Evolutionary conservation across 2,113 vertebrate genomes (phyloP), one percentile per base, ranked within the genome.

Genomic region (Albula glossodonta): DNA sequence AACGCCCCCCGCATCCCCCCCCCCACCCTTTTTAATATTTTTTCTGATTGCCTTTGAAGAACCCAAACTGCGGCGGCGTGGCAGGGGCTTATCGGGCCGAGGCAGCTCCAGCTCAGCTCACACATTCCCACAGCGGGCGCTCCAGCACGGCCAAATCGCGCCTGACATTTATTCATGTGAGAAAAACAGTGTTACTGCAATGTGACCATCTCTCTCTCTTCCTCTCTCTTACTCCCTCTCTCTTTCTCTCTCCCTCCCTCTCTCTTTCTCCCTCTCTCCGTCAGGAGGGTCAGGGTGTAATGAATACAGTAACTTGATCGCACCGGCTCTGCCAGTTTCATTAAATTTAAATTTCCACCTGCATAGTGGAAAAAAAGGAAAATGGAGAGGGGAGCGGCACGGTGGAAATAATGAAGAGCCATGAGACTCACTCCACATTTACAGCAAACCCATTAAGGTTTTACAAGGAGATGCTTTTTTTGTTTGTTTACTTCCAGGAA

Each of bases 271-370:
- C n/a, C 77, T 87, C 60, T 57, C 86, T 78, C 80, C 74, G 25
- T 12, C 25, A 48, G 52, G 25, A 79, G 91, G 93, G 89, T 95
- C 93, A 95, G 88, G 85, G 41, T 94, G 95, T 94, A 96, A 96
- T 93, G 92, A 91, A 96, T 95, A 94, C 93, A 92, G 95, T 94
- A 96, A 96, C 93, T 86, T 84, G 95, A 96, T 94, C 95, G 80
- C 87, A 88, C 88, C 89, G 91, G 92, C 93, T 94, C 93, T 91
- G 92, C 93, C 94, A 92, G 93, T 88, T 91, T 95, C 94, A 96
- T 96, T 96, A 96, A 96, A 95, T 94, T 96, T 96, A 95, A 93
- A 96, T 95, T 93, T 93, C 87, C 88, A 81, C 86, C 87, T 11
- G 66, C 87, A 88, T 86, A 91, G 78, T 87, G 89, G 91, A 91